phyloP scores from a whole-genome alignment of 92 coral and sea anemone genomes.

The Montipora capitata region DNA sequence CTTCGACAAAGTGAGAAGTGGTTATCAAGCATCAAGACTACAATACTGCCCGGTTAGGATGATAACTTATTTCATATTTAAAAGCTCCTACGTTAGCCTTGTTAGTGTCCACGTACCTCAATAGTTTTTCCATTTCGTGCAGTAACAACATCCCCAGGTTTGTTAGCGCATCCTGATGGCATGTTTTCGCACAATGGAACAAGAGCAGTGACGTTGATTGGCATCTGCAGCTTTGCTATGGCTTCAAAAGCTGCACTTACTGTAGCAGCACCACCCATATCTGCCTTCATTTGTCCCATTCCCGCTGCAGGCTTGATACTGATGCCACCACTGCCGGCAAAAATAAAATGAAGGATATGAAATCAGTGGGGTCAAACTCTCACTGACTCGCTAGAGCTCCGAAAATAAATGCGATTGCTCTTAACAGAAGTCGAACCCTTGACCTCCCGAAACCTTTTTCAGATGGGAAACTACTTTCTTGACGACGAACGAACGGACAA shows the following conservation, averaged over 20 bases:
- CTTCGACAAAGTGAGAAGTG: too few relatives aligned
- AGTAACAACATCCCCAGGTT: conserved; percentile 97
- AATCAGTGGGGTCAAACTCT: too few relatives aligned
- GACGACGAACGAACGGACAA: too few relatives aligned
- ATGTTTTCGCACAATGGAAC: conserved; percentile 95
- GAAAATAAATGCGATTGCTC: too few relatives aligned
- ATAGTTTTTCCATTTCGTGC: conserved; percentile 96
- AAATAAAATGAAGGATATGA: background rate
- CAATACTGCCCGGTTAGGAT: background rate
- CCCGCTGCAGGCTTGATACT: conserved; percentile 92
- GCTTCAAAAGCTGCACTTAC: conserved; percentile 93
- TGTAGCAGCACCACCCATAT: conserved; percentile 99
- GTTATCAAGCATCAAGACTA: too few relatives aligned
- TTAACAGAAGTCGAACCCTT: too few relatives aligned
- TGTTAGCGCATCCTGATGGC: conserved; percentile 90
- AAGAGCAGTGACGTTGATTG: conserved; percentile 91
- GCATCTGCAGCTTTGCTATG: conserved; percentile 87
- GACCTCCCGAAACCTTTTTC: too few relatives aligned
- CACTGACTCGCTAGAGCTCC: too few relatives aligned
- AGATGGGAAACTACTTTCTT: too few relatives aligned
- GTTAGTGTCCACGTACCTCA: conserved; percentile 75
- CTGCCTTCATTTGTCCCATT: conserved; percentile 94
- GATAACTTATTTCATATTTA: background rate
- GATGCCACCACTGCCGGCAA: conserved; percentile 89
- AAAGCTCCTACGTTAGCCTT: background rate